These are phyloP conservation scores for Limnodromus scolopaceus DNA, from an alignment of 2,797 vertebrate genomes.

Conservation along the genomic window DNA sequence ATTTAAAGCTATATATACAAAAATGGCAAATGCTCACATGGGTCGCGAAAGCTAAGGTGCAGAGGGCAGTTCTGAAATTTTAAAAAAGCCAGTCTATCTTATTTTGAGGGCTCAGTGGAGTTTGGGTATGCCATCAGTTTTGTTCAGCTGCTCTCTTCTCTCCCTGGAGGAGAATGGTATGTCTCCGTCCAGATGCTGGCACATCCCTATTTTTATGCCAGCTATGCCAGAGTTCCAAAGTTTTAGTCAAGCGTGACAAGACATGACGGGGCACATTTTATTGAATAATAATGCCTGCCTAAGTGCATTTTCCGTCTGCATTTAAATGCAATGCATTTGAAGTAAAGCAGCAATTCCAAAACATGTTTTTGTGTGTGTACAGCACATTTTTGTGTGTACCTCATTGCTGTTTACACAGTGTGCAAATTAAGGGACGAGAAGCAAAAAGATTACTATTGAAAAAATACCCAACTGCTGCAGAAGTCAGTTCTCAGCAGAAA, in stretches of 20 bases:
- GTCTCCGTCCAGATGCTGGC: slow-evolving; percentile 47
- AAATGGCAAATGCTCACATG: background rate
- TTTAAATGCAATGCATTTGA: slow-evolving; percentile 35
- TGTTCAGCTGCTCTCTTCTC: slow-evolving; percentile 3
- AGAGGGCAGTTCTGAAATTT: background rate
- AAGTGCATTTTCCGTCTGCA: slow-evolving; percentile 47
- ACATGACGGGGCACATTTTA: slow-evolving; percentile 45
- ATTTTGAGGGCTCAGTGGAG: slow-evolving; percentile 2
- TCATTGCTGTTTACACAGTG: background rate
- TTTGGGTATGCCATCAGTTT: background rate
- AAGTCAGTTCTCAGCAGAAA: slow-evolving; percentile 2
- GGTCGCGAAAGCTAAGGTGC: background rate
- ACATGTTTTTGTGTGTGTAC: background rate
- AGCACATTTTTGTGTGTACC: background rate
- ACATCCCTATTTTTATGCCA: slow-evolving; percentile 50
- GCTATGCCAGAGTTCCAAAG: slow-evolving; percentile 32
- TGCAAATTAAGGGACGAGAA: slow-evolving; percentile 24
- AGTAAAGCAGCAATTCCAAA: slow-evolving; percentile 32
- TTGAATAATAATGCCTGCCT: slow-evolving; percentile 48
- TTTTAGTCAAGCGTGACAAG: slow-evolving; percentile 61
- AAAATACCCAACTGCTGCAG: background rate
- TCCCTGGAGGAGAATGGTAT: background rate
- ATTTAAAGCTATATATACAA: background rate
- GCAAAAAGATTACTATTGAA: background rate
- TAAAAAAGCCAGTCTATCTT: background rate